Base-by-base conservation (phyloP, 2,888 invertebrate genomes). In the Drosophila affinis region DNA sequence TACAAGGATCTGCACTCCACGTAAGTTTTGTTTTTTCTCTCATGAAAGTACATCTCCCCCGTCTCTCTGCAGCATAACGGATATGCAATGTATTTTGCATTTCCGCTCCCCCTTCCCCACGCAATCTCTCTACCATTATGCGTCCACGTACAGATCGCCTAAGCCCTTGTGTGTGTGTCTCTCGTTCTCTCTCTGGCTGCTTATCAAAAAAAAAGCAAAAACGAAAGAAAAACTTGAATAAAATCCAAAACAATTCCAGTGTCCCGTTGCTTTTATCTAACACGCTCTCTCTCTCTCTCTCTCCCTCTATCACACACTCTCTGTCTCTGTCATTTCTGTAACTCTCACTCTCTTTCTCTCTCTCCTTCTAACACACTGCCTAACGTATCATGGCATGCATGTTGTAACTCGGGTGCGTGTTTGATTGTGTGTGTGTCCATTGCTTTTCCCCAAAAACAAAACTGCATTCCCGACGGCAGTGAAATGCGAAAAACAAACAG, bases 1-100 rank as follows among this genome's bases (percentile, higher is more conserved):
- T 97, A 97, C 92, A 96, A 96, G 92, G 96, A 96, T 91, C 93
- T 97, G 78, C 96, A 96, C 91, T 94, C 95, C 81, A 95, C 95
- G 96, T 96, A 94, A 95, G 95, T 95, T 64, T 32, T 10, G 9
- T 51, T 51, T 7, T 39, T 6, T 39, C n/a, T n/a, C n/a, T 39
- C 7, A 12, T 34, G 4, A 14, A 34, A 14, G 3, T 34, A 12
- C 12, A 12, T 14, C 14, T 14, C 39, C 39, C n/a, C 7, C 7
- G 6, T n/a, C n/a, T 39, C 2, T 39, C 7, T 6, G 39, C 39
- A 6, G 39, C 39, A 39, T 14, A n/a, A n/a, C 49, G 27, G 47
- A 34, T 27, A 52, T 10, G 24, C 32, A 39, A 39, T 39, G 39
- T 39, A 39, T 39, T 39, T 47, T 80, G 75, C 72, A 73, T 65